Evolutionary conservation across 2,888 invertebrate genomes (phyloP).

Genomic region (Myathropa florea): DNA sequence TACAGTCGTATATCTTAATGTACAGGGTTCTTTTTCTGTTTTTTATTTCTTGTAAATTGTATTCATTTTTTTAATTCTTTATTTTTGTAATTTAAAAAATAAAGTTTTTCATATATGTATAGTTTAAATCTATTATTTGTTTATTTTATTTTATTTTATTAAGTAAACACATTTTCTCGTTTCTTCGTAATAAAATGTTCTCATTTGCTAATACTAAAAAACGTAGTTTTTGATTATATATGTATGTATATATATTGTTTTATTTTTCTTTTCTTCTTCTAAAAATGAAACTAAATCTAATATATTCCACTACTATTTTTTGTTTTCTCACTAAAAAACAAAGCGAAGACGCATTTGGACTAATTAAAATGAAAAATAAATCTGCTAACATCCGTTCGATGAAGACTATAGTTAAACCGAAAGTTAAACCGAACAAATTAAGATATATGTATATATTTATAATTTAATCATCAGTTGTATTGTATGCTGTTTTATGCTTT

Average conservation of each 20-base stretch:
- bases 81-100: slow-evolving; percentile 57
- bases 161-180: slow-evolving; percentile 48
- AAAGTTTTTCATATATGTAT: slow-evolving; percentile 56
- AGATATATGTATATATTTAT: slow-evolving; percentile 8
- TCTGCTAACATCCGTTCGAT: slow-evolving; percentile 32
- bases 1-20: not conserved
- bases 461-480: slow-evolving; percentile 38
- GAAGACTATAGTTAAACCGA: slow-evolving; percentile 17
- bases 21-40: slow-evolving; percentile 1
- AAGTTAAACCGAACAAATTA: slow-evolving; percentile 32
- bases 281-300: slow-evolving; percentile 57
- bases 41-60: slow-evolving; percentile 34
- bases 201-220: slow-evolving; percentile 64
- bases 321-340: slow-evolving; percentile 29
- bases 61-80: slow-evolving; percentile 18
- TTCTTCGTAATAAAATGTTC: slow-evolving; percentile 45
- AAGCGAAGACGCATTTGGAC: slow-evolving; percentile 58
- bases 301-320: slow-evolving; percentile 42
- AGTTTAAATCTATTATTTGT: slow-evolving; percentile 51
- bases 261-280: slow-evolving; percentile 29
- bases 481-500: slow-evolving; percentile 44
- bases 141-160: slow-evolving; percentile 25
- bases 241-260: slow-evolving; percentile 51
- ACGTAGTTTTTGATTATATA: slow-evolving; percentile 51
- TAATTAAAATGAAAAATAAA: slow-evolving; percentile 35